phyloP scores from a whole-genome alignment of 1,140 invertebrate species.

The Megalonaias nervosa region DNA sequence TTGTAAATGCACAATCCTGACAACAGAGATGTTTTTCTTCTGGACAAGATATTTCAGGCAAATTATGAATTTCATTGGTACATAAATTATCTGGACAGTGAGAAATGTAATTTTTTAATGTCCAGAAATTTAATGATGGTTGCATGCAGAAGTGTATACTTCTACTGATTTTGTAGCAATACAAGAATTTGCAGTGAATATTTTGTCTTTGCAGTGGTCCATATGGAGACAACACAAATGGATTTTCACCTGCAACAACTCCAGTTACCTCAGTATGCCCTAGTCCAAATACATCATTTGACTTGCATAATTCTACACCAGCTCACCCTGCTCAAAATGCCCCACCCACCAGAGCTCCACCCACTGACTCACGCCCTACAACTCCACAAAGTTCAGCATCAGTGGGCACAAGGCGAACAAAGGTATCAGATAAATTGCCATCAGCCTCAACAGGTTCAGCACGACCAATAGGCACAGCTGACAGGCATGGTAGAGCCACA shows the following conservation, averaged over 20 bases:
- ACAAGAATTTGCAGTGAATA: background rate
- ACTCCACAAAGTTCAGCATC: constrained; percentile 7
- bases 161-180: no score
- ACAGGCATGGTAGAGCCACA: background rate
- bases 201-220: constrained; percentile 20
- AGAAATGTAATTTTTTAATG: no score
- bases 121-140: no score
- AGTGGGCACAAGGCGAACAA: background rate
- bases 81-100: no score
- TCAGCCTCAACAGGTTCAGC: background rate
- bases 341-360: constrained; percentile 17
- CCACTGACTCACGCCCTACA: constrained; percentile 7
- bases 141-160: no score
- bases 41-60: no score
- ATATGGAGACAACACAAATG: constrained; percentile 14
- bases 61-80: no score
- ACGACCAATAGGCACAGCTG: background rate
- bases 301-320: background rate
- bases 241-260: constrained; percentile 6
- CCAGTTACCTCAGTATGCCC: background rate
- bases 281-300: constrained; percentile 7
- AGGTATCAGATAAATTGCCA: constrained; percentile 2
- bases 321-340: constrained; percentile 2
- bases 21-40: no score
- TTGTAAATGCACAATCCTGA: no score